A percentile compares a stretch with the other conserved stretches of the same genome.
These are phyloP conservation scores for Ammodytes marinus DNA, from an alignment of 2,113 vertebrate species.

Conservation along the genomic window DNA sequence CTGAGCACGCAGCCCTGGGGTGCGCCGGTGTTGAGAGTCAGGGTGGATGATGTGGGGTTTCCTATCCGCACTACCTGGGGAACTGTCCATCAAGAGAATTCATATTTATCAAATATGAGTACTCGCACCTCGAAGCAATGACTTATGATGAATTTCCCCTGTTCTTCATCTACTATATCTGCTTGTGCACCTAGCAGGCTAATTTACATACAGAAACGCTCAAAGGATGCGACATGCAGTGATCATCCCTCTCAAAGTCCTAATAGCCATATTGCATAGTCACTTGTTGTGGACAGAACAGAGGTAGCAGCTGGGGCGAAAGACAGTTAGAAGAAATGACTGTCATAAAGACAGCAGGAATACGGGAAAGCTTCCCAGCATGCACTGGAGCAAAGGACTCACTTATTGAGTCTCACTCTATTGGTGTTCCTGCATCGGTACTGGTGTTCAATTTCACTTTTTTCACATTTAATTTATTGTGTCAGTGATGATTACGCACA, in stretches of 20 bases:
- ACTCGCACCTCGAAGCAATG: background rate
- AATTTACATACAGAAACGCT: background rate
- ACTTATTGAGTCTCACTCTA: background rate
- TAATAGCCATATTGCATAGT: background rate
- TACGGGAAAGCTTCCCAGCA: background rate
- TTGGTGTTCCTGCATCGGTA: background rate
- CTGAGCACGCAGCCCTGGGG: no score
- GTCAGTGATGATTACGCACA: background rate
- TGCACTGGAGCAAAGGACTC: background rate
- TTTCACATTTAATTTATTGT: background rate
- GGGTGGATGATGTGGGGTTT: no score
- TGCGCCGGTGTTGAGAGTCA: no score
- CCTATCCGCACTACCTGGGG: background rate
- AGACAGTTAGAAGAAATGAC: background rate
- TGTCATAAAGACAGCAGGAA: background rate
- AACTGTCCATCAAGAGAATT: background rate
- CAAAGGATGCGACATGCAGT: background rate
- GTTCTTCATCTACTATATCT: background rate
- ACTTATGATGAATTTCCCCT: background rate
- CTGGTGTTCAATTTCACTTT: background rate
- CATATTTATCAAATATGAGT: background rate
- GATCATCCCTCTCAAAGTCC: background rate
- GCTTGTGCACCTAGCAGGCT: background rate
- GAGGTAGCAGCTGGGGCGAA: background rate
- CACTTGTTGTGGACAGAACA: background rate